Evolutionary conservation across 1,140 invertebrate genomes (phyloP).

Genomic region (Lepeophtheirus salmonis): DNA sequence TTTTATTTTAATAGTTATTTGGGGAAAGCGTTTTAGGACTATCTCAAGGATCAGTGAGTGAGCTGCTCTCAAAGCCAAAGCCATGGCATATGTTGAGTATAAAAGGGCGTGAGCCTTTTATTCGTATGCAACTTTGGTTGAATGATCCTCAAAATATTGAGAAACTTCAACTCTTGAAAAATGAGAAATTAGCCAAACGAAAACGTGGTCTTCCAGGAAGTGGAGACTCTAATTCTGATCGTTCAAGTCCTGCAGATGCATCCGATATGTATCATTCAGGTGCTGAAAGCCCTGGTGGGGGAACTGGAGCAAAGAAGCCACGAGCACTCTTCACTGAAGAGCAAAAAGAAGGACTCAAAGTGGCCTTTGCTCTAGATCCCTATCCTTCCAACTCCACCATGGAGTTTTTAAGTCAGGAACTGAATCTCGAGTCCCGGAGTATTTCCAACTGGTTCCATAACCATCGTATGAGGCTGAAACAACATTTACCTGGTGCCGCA

Average conservation of each 20-base stretch:
- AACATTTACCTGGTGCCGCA: constrained; percentile 40
- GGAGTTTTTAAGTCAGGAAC: constrained; percentile 74
- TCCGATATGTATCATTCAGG: constrained; percentile 75
- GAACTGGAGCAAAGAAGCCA: constrained; percentile 61
- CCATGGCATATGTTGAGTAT: constrained; percentile 98
- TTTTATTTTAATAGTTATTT: constrained; percentile 46
- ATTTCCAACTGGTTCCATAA: constrained; percentile 99
- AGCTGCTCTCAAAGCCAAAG: constrained; percentile 89
- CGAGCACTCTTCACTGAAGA: constrained; percentile 90
- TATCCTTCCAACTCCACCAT: constrained; percentile 89
- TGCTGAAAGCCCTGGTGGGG: constrained; percentile 33
- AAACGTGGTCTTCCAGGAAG: constrained; percentile 42
- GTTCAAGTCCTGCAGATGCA: constrained; percentile 58
- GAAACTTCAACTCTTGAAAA: constrained; percentile 50
- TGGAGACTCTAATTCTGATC: constrained; percentile 27
- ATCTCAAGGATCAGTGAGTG: constrained; percentile 90
- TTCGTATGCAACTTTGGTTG: constrained; percentile 92
- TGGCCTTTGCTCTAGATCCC: constrained; percentile 83
- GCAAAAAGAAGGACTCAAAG: constrained; percentile 82
- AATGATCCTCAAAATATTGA: constrained; percentile 85
- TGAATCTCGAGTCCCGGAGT: constrained; percentile 77
- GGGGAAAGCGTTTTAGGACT: constrained; percentile 87
- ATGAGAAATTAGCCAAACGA: constrained; percentile 66
- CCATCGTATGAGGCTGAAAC: constrained; percentile 92
- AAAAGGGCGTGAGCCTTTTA: constrained; percentile 92